phyloP scores from a whole-genome alignment of 2,113 vertebrate genomes.

The Myotis lucifugus region DNA sequence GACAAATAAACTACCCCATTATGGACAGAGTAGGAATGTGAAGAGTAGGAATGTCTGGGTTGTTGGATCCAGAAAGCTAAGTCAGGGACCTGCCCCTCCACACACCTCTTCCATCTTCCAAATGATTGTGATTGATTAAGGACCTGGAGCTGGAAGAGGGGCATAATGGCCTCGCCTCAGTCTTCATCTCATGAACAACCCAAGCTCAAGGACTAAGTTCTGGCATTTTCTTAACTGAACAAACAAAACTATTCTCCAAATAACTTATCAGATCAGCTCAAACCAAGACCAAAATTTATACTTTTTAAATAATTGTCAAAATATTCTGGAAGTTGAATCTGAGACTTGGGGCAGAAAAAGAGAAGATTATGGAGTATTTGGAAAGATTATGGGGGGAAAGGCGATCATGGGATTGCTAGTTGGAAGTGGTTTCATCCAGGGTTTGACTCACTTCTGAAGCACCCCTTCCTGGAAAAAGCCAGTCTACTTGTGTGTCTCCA shows the following conservation, averaged over 20 bases:
- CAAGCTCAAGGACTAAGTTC: not conserved
- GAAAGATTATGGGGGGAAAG: not conserved
- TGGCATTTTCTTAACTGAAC: not conserved
- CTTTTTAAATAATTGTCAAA: conserved; percentile 6
- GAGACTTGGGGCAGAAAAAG: not conserved
- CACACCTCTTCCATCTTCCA: not conserved
- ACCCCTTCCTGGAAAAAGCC: not conserved
- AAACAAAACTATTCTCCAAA: conserved; percentile 8
- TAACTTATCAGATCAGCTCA: not conserved
- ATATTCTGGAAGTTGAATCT: not conserved
- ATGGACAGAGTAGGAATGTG: not conserved
- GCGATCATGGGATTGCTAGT: not conserved
- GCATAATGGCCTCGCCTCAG: not conserved
- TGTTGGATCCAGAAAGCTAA: not conserved
- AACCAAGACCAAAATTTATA: not conserved
- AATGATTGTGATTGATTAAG: not conserved
- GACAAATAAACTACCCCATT: not conserved
- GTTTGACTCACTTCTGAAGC: not conserved
- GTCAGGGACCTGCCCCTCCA: not conserved
- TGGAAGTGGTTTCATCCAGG: not conserved
- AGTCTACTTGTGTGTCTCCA: not conserved
- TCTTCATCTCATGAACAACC: not conserved
- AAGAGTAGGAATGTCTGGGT: not conserved
- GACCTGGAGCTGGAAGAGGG: not conserved
- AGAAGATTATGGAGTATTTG: not conserved